Evolutionary conservation across 1,140 invertebrate species (phyloP).

Genomic region (Drosophila punjabiensis): DNA sequence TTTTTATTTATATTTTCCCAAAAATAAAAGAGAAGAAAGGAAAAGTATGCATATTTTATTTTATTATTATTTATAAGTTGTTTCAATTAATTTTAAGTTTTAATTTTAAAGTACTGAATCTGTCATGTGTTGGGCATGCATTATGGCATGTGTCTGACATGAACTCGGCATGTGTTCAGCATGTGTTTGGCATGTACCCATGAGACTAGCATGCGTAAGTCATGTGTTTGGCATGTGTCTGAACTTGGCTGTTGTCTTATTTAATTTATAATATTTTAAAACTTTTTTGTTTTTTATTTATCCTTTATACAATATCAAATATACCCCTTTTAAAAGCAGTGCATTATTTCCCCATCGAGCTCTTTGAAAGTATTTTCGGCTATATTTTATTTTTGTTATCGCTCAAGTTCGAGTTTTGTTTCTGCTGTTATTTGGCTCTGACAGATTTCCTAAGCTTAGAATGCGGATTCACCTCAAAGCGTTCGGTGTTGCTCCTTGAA

Average conservation of each 20-base stretch:
- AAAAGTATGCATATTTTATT: background rate
- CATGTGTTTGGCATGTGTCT: too few relatives aligned
- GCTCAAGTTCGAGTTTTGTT: slow-evolving; percentile 24
- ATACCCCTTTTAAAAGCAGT: background rate
- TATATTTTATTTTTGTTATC: slow-evolving; percentile 43
- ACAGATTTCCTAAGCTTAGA: slow-evolving; percentile 42
- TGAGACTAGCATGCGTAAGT: too few relatives aligned
- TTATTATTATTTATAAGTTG: too few relatives aligned
- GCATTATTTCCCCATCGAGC: background rate
- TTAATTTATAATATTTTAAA: background rate
- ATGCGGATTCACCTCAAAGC: slow-evolving; percentile 15
- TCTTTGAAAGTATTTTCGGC: slow-evolving; percentile 29
- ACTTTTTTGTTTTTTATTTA: background rate
- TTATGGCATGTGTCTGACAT: too few relatives aligned
- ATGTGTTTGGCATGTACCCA: too few relatives aligned
- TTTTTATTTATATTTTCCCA: background rate
- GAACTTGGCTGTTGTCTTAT: too few relatives aligned
- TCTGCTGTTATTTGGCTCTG: slow-evolving; percentile 23
- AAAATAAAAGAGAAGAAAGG: background rate
- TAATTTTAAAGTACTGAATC: too few relatives aligned
- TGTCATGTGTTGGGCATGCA: too few relatives aligned
- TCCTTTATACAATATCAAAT: background rate
- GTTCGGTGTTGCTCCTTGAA: background rate
- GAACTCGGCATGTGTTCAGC: too few relatives aligned
- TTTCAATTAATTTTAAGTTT: too few relatives aligned